phyloP scores from a whole-genome alignment of 2,888 invertebrate species.

The Chesias legatella region DNA sequence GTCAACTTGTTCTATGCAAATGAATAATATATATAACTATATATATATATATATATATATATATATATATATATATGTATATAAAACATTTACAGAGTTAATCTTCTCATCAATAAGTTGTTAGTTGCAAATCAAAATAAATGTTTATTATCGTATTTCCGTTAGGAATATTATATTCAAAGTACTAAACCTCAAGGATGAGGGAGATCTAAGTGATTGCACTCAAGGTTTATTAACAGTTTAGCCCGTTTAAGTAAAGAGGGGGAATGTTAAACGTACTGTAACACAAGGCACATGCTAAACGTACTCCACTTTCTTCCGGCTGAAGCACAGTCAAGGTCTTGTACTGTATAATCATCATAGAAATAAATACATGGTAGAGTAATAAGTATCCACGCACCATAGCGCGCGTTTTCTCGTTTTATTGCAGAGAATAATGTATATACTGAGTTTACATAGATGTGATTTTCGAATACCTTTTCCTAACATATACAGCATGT shows the following conservation, averaged over 20 bases:
- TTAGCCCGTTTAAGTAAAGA: conserved; percentile 5
- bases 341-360: conserved; percentile 22
- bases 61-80: too few species aligned
- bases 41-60: too few species aligned
- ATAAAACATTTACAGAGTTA: too few species aligned
- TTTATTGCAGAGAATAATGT: conserved; percentile 8
- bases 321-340: conserved; percentile 41
- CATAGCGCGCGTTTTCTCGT: conserved; percentile 17
- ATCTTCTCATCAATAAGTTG: too few species aligned
- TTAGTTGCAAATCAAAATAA: background rate
- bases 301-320: conserved; percentile 50
- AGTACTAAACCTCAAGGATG: conserved; percentile 14
- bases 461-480: background rate
- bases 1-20: too few species aligned
- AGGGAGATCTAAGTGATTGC: conserved; percentile 15
- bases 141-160: conserved; percentile 17
- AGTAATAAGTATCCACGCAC: conserved; percentile 22
- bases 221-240: conserved; percentile 19
- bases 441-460: conserved; percentile 5
- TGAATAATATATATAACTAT: too few species aligned
- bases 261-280: conserved; percentile 21
- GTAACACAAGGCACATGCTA: conserved; percentile 41
- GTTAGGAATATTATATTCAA: conserved; percentile 16
- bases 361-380: conserved; percentile 15
- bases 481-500: too few species aligned